Evolutionary conservation across 1,140 invertebrate genomes (phyloP).

Genomic region (Venustaconcha ellipsiformis): DNA sequence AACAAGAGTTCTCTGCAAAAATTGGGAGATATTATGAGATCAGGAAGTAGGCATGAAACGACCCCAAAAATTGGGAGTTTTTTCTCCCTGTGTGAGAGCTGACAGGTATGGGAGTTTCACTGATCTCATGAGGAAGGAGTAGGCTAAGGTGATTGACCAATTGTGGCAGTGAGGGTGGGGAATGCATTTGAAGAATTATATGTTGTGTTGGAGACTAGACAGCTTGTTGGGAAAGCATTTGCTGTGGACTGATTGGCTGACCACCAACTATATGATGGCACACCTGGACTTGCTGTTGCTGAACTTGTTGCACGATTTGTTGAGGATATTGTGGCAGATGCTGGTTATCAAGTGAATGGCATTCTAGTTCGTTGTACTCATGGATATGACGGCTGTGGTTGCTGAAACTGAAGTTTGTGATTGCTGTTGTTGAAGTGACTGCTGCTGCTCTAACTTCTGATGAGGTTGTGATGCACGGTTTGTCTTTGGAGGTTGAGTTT

Average conservation of each 20-base stretch:
- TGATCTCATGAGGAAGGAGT: conserved; percentile 81
- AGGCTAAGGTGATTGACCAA: conserved; percentile 79
- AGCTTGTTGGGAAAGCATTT: conserved; percentile 59
- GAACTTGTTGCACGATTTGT: conserved; percentile 58
- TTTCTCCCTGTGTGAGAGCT: too few species aligned
- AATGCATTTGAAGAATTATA: conserved; percentile 81
- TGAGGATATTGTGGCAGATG: conserved; percentile 47
- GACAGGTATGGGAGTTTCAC: conserved; percentile 40
- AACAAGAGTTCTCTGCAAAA: too few species aligned
- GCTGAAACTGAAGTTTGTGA: conserved; percentile 55
- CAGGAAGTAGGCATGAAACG: too few species aligned
- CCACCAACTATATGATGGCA: conserved; percentile 60
- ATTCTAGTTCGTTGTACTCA: conserved; percentile 62
- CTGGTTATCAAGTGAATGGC: conserved; percentile 53
- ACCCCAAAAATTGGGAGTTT: too few species aligned
- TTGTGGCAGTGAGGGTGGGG: conserved; percentile 75
- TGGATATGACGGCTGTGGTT: conserved; percentile 67
- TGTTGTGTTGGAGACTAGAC: conserved; percentile 67
- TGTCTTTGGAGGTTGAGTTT: neutral
- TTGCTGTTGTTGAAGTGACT: conserved; percentile 42
- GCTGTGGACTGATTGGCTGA: conserved; percentile 58
- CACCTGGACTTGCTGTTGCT: conserved; percentile 65
- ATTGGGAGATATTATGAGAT: conserved; percentile 24
- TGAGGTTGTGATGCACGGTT: conserved; percentile 34
- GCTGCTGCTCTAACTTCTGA: conserved; percentile 25